Percentiles rank a stretch among this genome's conserved stretches.
Evolutionary conservation across 2,888 invertebrate species (phyloP).

Genomic region (Pterostichus madidus): DNA sequence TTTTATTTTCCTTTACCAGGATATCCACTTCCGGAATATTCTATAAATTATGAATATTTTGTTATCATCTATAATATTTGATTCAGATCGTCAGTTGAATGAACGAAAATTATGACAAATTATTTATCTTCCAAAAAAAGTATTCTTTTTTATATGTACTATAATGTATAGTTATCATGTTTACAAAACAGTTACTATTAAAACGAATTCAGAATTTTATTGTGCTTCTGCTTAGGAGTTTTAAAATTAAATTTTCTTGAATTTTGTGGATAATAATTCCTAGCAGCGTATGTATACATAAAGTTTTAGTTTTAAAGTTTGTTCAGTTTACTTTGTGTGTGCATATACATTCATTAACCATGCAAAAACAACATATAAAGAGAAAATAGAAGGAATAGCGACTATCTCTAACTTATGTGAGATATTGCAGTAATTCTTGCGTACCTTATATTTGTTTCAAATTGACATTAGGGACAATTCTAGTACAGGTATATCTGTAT

Average conservation of each 20-base stretch:
- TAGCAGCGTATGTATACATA: no score
- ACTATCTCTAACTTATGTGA: slow-evolving; percentile 36
- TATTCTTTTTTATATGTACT: no score
- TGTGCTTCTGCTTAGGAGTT: no score
- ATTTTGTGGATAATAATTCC: no score
- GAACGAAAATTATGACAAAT: not conserved
- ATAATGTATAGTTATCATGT: no score
- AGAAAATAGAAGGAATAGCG: slow-evolving; percentile 26
- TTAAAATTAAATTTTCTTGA: no score
- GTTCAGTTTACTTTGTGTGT: no score
- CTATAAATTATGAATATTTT: slow-evolving; percentile 19
- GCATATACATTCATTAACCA: not conserved
- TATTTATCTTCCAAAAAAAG: no score
- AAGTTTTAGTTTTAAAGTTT: no score
- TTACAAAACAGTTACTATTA: no score
- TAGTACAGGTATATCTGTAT: not conserved
- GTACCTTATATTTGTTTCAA: slow-evolving; percentile 35
- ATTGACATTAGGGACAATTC: slow-evolving; percentile 19
- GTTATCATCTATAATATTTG: not conserved
- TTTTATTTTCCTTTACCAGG: slow-evolving; percentile 28
- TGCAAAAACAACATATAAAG: slow-evolving; percentile 2
- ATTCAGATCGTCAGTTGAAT: not conserved
- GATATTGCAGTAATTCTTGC: slow-evolving; percentile 35
- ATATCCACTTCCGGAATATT: slow-evolving; percentile 30
- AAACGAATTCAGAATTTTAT: no score